A percentile compares a stretch with the other conserved stretches of the same genome.
Conservation (phyloP, 2,797 vertebrate genomes). For the Diceros bicornis region DNA sequence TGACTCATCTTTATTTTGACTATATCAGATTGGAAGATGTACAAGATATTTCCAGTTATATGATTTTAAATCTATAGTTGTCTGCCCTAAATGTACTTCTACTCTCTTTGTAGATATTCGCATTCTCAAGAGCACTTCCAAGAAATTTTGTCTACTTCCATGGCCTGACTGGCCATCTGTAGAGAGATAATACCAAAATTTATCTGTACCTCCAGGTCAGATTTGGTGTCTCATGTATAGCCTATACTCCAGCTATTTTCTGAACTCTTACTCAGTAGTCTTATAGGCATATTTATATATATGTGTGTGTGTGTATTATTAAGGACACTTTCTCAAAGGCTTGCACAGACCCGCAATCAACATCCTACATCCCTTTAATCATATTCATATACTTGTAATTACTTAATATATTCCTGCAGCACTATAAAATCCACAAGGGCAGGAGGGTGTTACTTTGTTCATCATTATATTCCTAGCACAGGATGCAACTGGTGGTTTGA, state of each 20-base stretch:
- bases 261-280: not conserved
- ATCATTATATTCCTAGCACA: not conserved
- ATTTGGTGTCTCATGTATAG: not conserved
- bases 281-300: not conserved
- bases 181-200: not conserved
- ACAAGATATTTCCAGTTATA: not conserved
- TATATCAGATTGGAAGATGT: not conserved
- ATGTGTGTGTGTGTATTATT: not conserved
- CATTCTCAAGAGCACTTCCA: not conserved
- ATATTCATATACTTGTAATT: not conserved
- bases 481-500: not conserved
- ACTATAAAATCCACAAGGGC: not conserved
- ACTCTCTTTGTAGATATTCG: not conserved
- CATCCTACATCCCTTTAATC: not conserved
- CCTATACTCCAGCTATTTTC: not conserved
- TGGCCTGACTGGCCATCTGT: not conserved
- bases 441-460: not conserved
- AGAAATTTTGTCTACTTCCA: not conserved
- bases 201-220: not conserved
- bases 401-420: not conserved
- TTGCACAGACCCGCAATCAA: not conserved
- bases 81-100: not conserved
- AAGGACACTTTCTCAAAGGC: not conserved
- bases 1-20: not conserved
- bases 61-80: conserved; percentile 14